These are phyloP conservation scores for Andrena marginata DNA, from an alignment of 2,888 invertebrate genomes.

Conservation along the genomic window DNA sequence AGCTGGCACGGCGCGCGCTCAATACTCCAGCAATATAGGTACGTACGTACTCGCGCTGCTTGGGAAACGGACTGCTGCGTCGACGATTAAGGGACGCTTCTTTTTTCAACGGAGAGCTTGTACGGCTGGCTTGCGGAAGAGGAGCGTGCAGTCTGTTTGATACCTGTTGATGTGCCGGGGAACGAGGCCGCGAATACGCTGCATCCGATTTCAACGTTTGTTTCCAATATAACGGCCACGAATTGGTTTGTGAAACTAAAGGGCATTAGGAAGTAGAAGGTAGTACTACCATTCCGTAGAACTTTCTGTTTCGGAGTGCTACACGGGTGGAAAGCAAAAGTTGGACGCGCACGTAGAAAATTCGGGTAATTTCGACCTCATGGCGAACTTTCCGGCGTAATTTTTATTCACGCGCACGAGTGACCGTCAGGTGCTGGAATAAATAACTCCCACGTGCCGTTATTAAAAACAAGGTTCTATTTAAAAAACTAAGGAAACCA, in stretches of 20 bases:
- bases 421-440: background rate
- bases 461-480: slow-evolving; percentile 12
- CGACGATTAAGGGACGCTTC: background rate
- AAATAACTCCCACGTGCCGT: slow-evolving; percentile 12
- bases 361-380: background rate
- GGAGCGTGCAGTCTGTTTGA: background rate
- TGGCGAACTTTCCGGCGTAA: slow-evolving; percentile 13
- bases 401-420: slow-evolving; percentile 2
- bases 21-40: slow-evolving; percentile 2
- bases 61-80: slow-evolving; percentile 6
- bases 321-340: background rate
- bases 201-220: background rate
- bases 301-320: background rate
- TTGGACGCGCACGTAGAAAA: background rate
- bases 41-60: background rate
- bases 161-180: slow-evolving; percentile 65
- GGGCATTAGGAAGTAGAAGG: background rate
- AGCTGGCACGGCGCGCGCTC: background rate
- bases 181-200: slow-evolving; percentile 11
- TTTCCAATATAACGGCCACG: background rate
- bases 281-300: no score
- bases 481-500: no score
- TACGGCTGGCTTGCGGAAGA: slow-evolving; percentile 20
- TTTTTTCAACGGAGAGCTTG: slow-evolving; percentile 28
- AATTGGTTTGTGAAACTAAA: background rate